Evolutionary conservation across 2,113 vertebrate genomes (phyloP).

Genomic region (Elephas maximus): DNA sequence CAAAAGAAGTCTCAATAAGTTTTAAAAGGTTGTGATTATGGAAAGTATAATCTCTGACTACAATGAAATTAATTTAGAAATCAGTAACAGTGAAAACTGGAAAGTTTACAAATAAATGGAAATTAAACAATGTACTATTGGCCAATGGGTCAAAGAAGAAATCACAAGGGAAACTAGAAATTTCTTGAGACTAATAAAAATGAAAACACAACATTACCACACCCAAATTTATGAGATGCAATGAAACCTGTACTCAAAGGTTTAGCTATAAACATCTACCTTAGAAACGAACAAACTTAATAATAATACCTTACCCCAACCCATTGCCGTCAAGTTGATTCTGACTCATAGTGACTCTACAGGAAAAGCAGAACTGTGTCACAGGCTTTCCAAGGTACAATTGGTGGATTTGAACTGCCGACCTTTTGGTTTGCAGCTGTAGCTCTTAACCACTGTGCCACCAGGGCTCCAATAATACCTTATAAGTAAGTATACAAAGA

Average conservation of each 20-base stretch:
- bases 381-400: too few relatives aligned
- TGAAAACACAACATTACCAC: not conserved
- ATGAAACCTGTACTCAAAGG: not conserved
- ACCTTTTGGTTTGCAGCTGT: too few relatives aligned
- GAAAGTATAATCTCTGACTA: not conserved
- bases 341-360: too few relatives aligned
- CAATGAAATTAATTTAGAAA: not conserved
- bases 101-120: not conserved
- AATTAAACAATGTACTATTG: not conserved
- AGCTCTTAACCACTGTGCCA: too few relatives aligned
- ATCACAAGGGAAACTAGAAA: not conserved
- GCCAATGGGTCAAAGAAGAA: not conserved
- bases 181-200: not conserved
- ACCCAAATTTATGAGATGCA: not conserved
- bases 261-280: not conserved
- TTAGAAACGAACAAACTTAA: not conserved
- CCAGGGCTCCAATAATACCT: not conserved
- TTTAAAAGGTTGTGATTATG: too few relatives aligned
- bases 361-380: too few relatives aligned
- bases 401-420: too few relatives aligned
- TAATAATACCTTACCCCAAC: not conserved
- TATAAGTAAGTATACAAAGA: not conserved
- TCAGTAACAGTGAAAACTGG: not conserved
- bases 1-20: too few relatives aligned
- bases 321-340: too few relatives aligned